These are phyloP conservation scores for Procambarus clarkii DNA, from an alignment of 1,140 invertebrate genomes.

Conservation along the genomic window DNA sequence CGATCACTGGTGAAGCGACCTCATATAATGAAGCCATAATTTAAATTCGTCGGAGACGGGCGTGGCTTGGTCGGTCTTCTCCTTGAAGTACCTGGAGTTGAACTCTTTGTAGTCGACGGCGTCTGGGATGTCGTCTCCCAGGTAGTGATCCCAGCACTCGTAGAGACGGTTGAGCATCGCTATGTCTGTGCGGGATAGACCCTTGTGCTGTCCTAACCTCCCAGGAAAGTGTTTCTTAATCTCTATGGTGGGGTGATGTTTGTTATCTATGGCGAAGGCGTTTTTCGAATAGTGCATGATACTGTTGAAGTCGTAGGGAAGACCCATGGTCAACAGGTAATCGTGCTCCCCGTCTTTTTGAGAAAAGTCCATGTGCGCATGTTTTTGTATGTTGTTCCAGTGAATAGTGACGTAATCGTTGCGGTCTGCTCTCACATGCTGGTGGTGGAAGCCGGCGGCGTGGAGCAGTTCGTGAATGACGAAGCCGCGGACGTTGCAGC, in stretches of 20 bases:
- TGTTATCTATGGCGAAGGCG: not conserved
- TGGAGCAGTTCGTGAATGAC: conserved; percentile 91
- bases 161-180: conserved; percentile 24
- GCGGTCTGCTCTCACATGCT: conserved; percentile 88
- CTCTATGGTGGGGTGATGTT: too few relatives aligned
- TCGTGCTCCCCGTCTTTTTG: not conserved
- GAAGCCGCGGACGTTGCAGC: conserved; percentile 75
- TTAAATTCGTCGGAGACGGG: too few relatives aligned
- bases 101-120: not conserved
- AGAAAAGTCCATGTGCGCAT: not conserved
- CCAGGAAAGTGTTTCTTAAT: too few relatives aligned
- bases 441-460: conserved; percentile 85
- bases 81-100: too few relatives aligned
- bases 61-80: too few relatives aligned
- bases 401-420: conserved; percentile 77
- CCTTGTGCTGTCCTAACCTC: not conserved
- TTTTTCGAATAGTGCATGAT: not conserved
- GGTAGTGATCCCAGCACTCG: conserved; percentile 7
- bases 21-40: too few relatives aligned
- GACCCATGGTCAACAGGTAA: not conserved
- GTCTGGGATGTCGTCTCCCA: conserved; percentile 23
- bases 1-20: too few relatives aligned
- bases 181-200: not conserved
- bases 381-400: conserved; percentile 61
- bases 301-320: conserved; percentile 31